These are phyloP conservation scores for Trigoniulus corallinus DNA, from an alignment of 1,140 invertebrate species.

Conservation along the genomic window DNA sequence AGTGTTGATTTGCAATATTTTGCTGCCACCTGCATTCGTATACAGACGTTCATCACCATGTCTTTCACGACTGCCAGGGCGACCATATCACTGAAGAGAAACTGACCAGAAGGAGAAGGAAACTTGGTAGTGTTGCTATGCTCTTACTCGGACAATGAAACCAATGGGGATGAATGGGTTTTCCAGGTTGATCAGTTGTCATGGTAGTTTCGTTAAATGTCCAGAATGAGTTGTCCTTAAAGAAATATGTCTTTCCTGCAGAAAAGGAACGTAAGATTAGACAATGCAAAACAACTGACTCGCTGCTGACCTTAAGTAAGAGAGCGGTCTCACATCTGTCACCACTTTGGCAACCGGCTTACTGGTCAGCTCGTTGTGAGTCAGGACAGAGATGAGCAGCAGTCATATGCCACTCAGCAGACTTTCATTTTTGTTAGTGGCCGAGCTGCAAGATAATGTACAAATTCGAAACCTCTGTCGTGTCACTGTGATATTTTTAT, in stretches of 20 bases:
- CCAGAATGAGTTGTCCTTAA: slow-evolving; percentile 85
- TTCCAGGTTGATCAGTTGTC: slow-evolving; percentile 38
- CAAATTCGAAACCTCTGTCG: neutral
- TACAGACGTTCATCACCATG: too few species aligned
- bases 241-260: slow-evolving; percentile 86
- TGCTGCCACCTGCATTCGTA: too few species aligned
- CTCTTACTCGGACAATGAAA: neutral
- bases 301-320: neutral
- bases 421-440: neutral
- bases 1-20: too few species aligned
- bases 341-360: too few species aligned
- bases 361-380: neutral
- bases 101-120: too few species aligned
- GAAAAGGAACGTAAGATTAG: slow-evolving; percentile 19
- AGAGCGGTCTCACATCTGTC: neutral
- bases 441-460: neutral
- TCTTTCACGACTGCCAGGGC: too few species aligned
- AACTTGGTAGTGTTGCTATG: too few species aligned
- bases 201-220: slow-evolving; percentile 79
- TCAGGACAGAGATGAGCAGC: neutral
- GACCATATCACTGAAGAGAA: too few species aligned
- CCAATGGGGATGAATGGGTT: neutral
- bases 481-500: neutral
- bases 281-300: too few species aligned
- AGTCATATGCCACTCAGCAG: neutral